phyloP scores from a whole-genome alignment of 1,140 invertebrate genomes.

The Hesperophylax magnus region DNA sequence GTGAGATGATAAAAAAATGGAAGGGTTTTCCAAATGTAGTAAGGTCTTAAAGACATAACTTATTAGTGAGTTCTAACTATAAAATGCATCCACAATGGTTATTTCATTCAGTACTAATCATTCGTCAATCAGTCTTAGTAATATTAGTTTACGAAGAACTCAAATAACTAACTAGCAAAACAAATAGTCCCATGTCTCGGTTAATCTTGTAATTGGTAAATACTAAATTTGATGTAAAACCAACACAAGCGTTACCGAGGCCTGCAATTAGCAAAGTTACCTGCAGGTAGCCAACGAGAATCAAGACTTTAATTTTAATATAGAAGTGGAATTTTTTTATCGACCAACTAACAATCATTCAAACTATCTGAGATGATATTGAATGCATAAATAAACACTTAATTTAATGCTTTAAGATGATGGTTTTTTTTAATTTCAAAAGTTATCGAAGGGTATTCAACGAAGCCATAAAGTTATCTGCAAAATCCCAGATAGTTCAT shows the following conservation, averaged over 20 bases:
- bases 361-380: no score
- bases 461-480: no score
- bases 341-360: no score
- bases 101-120: slow-evolving; percentile 56
- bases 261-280: no score
- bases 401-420: no score
- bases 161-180: slow-evolving; percentile 38
- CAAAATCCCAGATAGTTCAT: background rate
- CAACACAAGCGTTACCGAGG: background rate
- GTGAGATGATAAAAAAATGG: background rate
- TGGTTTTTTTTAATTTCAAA: no score
- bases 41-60: slow-evolving; percentile 2
- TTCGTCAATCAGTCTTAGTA: slow-evolving; percentile 57
- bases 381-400: no score
- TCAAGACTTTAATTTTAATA: no score
- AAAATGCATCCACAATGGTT: slow-evolving; percentile 30
- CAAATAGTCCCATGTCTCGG: slow-evolving; percentile 9
- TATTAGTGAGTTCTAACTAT: slow-evolving; percentile 9
- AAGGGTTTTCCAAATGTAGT: slow-evolving; percentile 2
- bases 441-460: no score
- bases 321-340: no score
- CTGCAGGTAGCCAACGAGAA: no score
- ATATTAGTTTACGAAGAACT: slow-evolving; percentile 53
- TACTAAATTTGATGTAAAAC: background rate
- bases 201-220: background rate